Conservation (phyloP, 2,113 vertebrate genomes). For the Oreotragus oreotragus region DNA sequence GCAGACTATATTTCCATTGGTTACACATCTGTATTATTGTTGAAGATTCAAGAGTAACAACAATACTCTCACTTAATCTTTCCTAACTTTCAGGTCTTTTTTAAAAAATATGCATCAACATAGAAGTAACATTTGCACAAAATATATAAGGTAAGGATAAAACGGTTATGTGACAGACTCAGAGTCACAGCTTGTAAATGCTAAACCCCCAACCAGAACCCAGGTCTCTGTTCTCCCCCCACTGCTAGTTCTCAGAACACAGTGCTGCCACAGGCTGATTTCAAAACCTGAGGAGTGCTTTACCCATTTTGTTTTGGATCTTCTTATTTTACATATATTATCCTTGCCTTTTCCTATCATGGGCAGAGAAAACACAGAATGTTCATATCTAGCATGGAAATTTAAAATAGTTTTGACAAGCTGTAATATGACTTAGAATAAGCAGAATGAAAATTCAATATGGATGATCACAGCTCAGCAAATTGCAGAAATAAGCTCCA, state of each 20-base stretch:
- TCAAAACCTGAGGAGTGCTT: neutral
- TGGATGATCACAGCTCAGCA: conserved; percentile 50
- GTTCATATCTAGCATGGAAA: conserved; percentile 26
- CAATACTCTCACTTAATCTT: neutral
- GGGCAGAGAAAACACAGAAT: conserved; percentile 14
- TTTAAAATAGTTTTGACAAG: conserved; percentile 59
- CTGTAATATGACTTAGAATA: conserved; percentile 38
- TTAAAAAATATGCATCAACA: neutral
- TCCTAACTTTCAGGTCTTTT: neutral
- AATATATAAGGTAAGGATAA: neutral
- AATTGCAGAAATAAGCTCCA: conserved; percentile 48
- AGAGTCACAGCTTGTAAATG: neutral
- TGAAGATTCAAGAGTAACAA: neutral
- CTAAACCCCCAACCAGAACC: neutral
- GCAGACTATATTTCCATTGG: neutral
- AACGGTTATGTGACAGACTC: neutral
- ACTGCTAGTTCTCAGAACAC: neutral
- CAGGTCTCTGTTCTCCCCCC: neutral
- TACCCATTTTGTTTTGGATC: neutral
- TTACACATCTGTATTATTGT: neutral
- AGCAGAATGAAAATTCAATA: conserved; percentile 56
- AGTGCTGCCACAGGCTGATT: neutral
- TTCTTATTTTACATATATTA: neutral
- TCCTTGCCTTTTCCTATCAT: neutral
- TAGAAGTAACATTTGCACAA: neutral